phyloP scores from a whole-genome alignment of 1,140 invertebrate species.

The Augochlora pura region DNA sequence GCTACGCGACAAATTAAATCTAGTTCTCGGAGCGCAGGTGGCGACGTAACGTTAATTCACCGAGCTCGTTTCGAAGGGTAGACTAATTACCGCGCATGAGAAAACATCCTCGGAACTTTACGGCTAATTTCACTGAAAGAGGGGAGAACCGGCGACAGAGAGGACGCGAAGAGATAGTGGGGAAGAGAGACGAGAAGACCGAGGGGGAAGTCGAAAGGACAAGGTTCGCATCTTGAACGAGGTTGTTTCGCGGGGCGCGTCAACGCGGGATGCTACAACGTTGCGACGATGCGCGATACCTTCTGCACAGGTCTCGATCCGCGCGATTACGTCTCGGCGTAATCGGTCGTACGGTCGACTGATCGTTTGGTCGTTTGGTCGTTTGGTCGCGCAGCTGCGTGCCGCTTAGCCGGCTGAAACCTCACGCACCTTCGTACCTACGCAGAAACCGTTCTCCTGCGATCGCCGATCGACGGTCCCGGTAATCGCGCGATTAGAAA shows the following conservation, averaged over 20 bases:
- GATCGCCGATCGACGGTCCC: too few relatives aligned
- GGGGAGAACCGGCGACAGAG: not conserved
- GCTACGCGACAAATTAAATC: not conserved
- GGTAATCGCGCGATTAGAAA: too few relatives aligned
- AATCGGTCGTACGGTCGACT: not conserved
- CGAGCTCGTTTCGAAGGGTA: constrained; percentile 39
- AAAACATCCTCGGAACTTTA: constrained; percentile 48
- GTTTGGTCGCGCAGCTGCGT: not conserved
- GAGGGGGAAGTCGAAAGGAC: not conserved
- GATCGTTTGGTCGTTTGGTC: not conserved
- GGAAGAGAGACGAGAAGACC: not conserved
- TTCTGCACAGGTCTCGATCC: not conserved
- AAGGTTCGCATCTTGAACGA: not conserved
- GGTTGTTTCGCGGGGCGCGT: constrained; percentile 7
- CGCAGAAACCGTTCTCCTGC: too few relatives aligned
- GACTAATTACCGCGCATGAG: constrained; percentile 54
- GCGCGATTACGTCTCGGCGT: constrained; percentile 3
- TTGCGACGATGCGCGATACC: not conserved
- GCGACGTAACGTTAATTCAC: constrained; percentile 52
- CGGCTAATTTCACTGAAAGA: constrained; percentile 43
- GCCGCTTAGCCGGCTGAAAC: not conserved
- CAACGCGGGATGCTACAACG: too few relatives aligned
- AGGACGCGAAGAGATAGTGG: not conserved
- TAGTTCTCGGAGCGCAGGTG: constrained; percentile 49
- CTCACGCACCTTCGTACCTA: too few relatives aligned